phyloP scores from a whole-genome alignment of 2,888 invertebrate genomes.

The Scaptodrosophila latifasciaeformis region DNA sequence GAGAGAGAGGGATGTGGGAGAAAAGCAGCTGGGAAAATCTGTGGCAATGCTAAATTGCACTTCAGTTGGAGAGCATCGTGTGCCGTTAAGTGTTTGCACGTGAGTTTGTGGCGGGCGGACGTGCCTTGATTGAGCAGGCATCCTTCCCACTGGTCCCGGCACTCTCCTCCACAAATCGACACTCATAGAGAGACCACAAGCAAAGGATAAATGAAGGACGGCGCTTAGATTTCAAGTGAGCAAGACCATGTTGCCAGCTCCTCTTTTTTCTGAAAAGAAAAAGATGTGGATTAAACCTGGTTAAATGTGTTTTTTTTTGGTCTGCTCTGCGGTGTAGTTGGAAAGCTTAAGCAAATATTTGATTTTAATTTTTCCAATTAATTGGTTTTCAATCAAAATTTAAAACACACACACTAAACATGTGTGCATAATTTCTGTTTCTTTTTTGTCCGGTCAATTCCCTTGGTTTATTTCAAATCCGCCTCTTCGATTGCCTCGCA shows the following conservation, averaged over 20 bases:
- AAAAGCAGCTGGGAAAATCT: conserved; percentile 49
- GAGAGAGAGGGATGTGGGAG: no score
- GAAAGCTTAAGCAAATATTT: conserved; percentile 65
- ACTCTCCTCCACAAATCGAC: conserved; percentile 6
- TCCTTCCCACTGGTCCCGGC: conserved; percentile 22
- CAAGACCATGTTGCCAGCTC: conserved; percentile 1
- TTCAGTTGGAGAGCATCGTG: conserved; percentile 37
- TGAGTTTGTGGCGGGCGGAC: conserved; percentile 59
- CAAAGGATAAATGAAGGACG: conserved; percentile 66
- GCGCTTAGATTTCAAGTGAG: conserved; percentile 47
- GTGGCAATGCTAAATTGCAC: conserved; percentile 65
- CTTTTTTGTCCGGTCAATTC: no score
- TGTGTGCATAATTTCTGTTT: no score
- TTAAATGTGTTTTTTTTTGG: conserved; percentile 4
- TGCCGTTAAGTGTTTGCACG: conserved; percentile 65
- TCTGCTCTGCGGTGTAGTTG: no score
- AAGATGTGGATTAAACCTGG: no score
- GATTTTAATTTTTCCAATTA: conserved; percentile 66
- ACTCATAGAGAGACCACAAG: conserved; percentile 19
- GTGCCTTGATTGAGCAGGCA: conserved; percentile 62
- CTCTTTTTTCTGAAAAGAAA: conserved; percentile 2
- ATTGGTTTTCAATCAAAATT: conserved; percentile 66
- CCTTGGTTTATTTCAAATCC: no score
- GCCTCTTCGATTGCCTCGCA: no score
- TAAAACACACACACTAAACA: conserved; percentile 30